A percentile compares a stretch with the other conserved stretches of the same genome.
phyloP scores from a whole-genome alignment of 2,113 vertebrate genomes.

The Trichechus manatus region DNA sequence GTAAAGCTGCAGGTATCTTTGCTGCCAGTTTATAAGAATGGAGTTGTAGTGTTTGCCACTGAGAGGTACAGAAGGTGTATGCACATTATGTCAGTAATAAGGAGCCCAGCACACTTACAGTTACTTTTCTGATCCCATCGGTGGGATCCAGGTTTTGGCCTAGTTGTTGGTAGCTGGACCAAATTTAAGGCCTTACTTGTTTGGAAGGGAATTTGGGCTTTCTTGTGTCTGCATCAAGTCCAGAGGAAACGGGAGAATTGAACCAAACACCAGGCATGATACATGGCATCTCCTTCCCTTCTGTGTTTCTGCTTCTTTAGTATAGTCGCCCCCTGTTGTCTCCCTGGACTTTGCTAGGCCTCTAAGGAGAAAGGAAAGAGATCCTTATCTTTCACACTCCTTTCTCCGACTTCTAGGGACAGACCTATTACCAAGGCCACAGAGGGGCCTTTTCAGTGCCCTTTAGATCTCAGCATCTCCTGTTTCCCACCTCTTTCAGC shows the following conservation, averaged over 20 bases:
- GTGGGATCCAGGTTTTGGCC: background rate
- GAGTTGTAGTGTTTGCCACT: background rate
- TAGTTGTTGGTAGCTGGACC: background rate
- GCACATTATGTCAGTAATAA: fast-evolving
- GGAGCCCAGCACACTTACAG: too few relatives aligned
- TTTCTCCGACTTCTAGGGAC: background rate
- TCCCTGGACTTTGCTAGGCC: background rate
- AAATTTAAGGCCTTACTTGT: background rate
- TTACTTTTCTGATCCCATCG: background rate
- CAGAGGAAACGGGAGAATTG: background rate
- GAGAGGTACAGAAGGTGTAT: background rate
- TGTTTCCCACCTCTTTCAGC: background rate
- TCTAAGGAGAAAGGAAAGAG: background rate
- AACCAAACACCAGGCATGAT: background rate
- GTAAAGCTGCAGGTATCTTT: background rate
- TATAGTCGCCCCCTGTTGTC: background rate
- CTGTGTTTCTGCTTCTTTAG: background rate
- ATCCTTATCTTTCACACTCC: background rate
- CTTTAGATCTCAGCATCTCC: background rate
- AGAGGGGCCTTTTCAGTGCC: background rate
- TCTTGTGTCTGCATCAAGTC: background rate
- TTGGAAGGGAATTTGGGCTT: background rate
- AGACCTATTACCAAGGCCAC: background rate
- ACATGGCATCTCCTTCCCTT: background rate
- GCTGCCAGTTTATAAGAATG: background rate